Evolutionary conservation across 2,888 invertebrate species (phyloP).

Genomic region (Chorisops tibialis): DNA sequence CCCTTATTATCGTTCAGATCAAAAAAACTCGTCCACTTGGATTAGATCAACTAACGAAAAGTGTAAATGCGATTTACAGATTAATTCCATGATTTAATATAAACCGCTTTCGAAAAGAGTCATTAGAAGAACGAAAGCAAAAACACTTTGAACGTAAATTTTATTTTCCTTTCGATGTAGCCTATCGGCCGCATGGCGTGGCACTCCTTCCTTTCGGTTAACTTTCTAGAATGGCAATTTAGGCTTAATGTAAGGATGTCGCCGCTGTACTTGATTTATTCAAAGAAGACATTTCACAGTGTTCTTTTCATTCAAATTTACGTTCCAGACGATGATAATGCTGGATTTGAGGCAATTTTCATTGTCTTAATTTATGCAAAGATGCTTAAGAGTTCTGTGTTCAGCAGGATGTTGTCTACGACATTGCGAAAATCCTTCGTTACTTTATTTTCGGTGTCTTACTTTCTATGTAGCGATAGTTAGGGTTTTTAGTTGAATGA

Average conservation of each 20-base stretch:
- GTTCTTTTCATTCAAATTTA: not conserved
- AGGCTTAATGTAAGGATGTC: not conserved
- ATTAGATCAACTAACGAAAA: constrained; percentile 17
- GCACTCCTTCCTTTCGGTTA: not conserved
- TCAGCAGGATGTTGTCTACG: not conserved
- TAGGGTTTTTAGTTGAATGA: too few relatives aligned
- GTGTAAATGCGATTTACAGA: constrained; percentile 25
- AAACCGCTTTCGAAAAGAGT: not conserved
- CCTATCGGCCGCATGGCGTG: not conserved
- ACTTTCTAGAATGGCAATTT: not conserved
- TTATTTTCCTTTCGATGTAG: not conserved
- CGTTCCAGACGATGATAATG: constrained; percentile 7
- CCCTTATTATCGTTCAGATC: constrained; percentile 19
- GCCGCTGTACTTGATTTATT: constrained; percentile 13
- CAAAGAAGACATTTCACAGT: not conserved
- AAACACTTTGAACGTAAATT: constrained; percentile 3
- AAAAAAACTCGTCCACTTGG: constrained; percentile 16
- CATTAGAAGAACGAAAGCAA: not conserved
- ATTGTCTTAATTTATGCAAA: constrained; percentile 31
- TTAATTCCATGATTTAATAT: constrained; percentile 19
- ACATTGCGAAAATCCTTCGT: too few relatives aligned
- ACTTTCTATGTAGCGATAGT: too few relatives aligned
- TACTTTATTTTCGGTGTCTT: too few relatives aligned
- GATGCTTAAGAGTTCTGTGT: constrained; percentile 18
- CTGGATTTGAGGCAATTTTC: constrained; percentile 22